Percentiles rank a stretch among this genome's conserved stretches.
Evolutionary conservation across 2,113 vertebrate species (phyloP).

Genomic region (Campylorhamphus procurvoides): DNA sequence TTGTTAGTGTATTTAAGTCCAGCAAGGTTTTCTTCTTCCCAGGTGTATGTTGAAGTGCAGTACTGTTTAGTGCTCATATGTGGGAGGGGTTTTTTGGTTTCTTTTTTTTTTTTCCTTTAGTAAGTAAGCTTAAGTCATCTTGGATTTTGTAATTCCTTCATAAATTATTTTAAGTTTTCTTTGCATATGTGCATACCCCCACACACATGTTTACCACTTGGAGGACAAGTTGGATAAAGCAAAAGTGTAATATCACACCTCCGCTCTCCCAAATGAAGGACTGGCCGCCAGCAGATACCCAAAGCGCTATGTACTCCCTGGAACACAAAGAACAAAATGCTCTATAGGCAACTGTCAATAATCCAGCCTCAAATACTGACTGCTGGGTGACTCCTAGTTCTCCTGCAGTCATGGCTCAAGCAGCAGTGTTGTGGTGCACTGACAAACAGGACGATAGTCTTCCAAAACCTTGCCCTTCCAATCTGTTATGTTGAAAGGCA

Average conservation of each 20-base stretch:
- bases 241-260: slow-evolving; percentile 62
- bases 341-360: background rate
- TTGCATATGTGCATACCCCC: slow-evolving; percentile 62
- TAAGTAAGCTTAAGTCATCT: background rate
- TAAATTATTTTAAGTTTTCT: slow-evolving; percentile 66
- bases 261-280: background rate
- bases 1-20: background rate
- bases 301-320: background rate
- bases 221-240: slow-evolving; percentile 43
- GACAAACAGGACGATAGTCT: background rate
- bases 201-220: slow-evolving; percentile 50
- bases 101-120: background rate
- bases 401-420: background rate
- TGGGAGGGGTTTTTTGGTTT: background rate
- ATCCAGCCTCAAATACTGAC: background rate
- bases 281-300: background rate
- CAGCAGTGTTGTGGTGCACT: background rate
- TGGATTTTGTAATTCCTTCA: slow-evolving; percentile 36
- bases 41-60: background rate
- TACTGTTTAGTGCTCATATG: background rate
- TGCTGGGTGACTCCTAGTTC: background rate
- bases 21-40: background rate
- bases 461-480: background rate
- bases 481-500: background rate
- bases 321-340: slow-evolving; percentile 7